A percentile compares a stretch with the other conserved stretches of the same genome.
phyloP scores from a whole-genome alignment of 1,140 invertebrate genomes.

The Lordiphosa stackelbergi region DNA sequence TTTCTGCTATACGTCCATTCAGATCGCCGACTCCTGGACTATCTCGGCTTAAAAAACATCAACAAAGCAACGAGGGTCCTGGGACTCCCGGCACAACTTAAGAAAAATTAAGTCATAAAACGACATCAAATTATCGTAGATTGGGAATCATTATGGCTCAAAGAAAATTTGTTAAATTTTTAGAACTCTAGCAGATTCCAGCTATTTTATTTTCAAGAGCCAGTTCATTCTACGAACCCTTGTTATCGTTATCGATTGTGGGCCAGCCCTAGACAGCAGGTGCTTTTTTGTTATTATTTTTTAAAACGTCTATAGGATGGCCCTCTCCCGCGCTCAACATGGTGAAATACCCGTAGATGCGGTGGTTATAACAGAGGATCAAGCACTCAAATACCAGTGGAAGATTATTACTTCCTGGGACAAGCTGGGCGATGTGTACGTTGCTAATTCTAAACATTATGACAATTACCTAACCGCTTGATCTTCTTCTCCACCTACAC shows the following conservation, averaged over 20 bases:
- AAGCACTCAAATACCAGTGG: constrained; percentile 77
- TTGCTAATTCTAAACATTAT: constrained; percentile 3
- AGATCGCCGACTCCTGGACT: no score
- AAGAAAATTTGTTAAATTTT: no score
- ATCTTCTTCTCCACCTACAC: constrained; percentile 5
- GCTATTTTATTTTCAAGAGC: no score
- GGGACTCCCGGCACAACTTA: no score
- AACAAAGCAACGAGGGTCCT: no score
- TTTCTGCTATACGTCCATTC: no score
- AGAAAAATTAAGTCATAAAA: no score
- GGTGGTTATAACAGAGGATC: constrained; percentile 74
- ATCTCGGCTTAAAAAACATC: no score
- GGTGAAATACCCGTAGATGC: constrained; percentile 74
- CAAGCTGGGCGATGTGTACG: constrained; percentile 76
- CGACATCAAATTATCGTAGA: no score
- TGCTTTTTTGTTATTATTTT: constrained; percentile 10
- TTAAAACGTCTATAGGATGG: constrained; percentile 34
- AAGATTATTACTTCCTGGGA: constrained; percentile 77
- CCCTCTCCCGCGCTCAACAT: constrained; percentile 40
- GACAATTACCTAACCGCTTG: constrained; percentile 35
- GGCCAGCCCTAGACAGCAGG: constrained; percentile 21
- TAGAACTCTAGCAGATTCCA: no score
- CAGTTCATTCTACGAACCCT: no score
- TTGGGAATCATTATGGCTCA: no score
- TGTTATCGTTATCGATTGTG: background rate